A percentile compares a stretch with the other conserved stretches of the same genome.
These are phyloP conservation scores for Smutsia temminckii DNA, from an alignment of 2,797 vertebrate genomes.

Conservation along the genomic window DNA sequence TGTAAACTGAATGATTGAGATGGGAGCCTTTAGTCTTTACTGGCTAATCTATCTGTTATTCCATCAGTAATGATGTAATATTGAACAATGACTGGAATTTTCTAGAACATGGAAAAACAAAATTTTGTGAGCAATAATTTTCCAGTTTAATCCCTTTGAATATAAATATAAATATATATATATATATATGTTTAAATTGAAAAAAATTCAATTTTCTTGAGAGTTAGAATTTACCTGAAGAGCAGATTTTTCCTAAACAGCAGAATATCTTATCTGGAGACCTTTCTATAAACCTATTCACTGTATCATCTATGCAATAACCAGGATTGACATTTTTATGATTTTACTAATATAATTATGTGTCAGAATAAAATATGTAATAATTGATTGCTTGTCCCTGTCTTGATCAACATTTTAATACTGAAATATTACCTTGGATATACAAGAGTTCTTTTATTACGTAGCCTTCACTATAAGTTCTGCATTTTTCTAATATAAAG, in stretches of 20 bases:
- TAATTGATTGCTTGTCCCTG: conserved; percentile 55
- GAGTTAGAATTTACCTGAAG: conserved; percentile 82
- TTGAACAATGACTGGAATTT: conserved; percentile 56
- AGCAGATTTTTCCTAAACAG: conserved; percentile 75
- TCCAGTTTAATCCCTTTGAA: conserved; percentile 80
- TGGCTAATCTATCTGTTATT: conserved; percentile 19
- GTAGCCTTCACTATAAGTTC: conserved; percentile 54
- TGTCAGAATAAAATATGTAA: conserved; percentile 67
- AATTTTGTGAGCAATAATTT: conserved; percentile 73
- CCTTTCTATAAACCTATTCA: conserved; percentile 9
- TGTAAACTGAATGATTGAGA: conserved; percentile 23
- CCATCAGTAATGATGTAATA: conserved; percentile 41
- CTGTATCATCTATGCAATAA: conserved; percentile 73
- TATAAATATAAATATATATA: conserved; percentile 48
- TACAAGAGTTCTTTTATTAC: conserved; percentile 61
- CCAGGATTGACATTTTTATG: conserved; percentile 74
- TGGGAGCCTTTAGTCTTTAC: conserved; percentile 25
- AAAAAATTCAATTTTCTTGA: conserved; percentile 82
- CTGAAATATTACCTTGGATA: conserved; percentile 63
- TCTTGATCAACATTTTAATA: conserved; percentile 71
- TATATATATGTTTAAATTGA: conserved; percentile 75
- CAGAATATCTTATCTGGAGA: background rate
- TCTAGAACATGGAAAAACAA: conserved; percentile 76
- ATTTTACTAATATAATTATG: conserved; percentile 80
- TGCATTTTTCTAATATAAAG: conserved; percentile 70